Evolutionary conservation across 37 sponge, comb jelly and placozoan species (phyloP).

Genomic region (Cladorhizidae sp.): DNA sequence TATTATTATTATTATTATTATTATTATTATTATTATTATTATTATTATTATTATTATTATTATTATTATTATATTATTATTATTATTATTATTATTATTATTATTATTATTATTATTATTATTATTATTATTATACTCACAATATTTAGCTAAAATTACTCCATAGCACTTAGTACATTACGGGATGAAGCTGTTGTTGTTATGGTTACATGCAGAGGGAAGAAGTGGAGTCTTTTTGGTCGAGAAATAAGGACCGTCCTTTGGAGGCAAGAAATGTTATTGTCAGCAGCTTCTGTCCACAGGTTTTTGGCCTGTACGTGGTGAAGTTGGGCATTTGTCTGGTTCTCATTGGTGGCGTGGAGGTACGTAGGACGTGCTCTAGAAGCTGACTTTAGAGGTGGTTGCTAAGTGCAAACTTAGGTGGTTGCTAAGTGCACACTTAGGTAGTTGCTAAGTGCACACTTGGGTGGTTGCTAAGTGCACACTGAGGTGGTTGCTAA

Average conservation of each 20-base stretch:
- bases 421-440: too few relatives aligned
- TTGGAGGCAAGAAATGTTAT: constrained; percentile 80
- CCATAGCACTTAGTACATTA: not conserved
- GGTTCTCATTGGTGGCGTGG: constrained; percentile 84
- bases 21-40: too few relatives aligned
- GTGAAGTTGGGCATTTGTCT: constrained; percentile 81
- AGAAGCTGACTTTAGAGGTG: too few relatives aligned
- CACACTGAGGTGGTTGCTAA: too few relatives aligned
- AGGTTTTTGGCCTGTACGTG: constrained; percentile 87
- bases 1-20: too few relatives aligned
- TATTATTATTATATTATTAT: too few relatives aligned
- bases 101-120: not conserved
- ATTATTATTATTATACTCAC: not conserved
- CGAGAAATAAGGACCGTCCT: constrained; percentile 17
- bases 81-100: not conserved
- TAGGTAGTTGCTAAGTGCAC: too few relatives aligned
- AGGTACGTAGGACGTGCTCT: too few relatives aligned
- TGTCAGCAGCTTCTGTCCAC: constrained; percentile 87
- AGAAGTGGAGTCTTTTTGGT: constrained; percentile 50
- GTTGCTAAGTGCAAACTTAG: too few relatives aligned
- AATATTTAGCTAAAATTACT: too few relatives aligned
- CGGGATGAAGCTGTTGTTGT: not conserved
- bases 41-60: too few relatives aligned
- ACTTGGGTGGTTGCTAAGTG: too few relatives aligned
- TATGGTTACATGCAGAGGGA: constrained; percentile 12